These are phyloP conservation scores for Limnephilus auricula DNA, from an alignment of 2,888 invertebrate genomes.

Conservation along the genomic window DNA sequence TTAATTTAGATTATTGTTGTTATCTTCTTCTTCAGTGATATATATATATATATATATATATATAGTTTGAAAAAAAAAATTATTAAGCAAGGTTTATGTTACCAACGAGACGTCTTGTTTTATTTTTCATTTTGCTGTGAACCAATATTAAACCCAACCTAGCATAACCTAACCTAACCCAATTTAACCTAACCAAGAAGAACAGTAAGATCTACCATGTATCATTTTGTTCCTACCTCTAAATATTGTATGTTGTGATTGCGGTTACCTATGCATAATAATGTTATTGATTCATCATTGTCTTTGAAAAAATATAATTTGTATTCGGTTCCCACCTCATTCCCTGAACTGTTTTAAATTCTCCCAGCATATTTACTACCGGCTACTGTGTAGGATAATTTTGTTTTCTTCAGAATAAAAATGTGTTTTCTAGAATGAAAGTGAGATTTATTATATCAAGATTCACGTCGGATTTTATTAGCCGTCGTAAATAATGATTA, in stretches of 20 bases:
- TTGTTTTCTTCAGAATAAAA: not conserved
- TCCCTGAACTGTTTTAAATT: conserved; percentile 1
- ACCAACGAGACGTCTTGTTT: no score
- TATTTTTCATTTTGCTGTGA: no score
- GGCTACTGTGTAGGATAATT: not conserved
- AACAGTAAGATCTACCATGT: not conserved
- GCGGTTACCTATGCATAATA: not conserved
- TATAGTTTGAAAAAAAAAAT: no score
- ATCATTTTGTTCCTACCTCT: not conserved
- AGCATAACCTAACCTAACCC: no score
- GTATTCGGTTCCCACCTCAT: conserved; percentile 7
- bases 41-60: no score
- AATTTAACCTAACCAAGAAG: not conserved
- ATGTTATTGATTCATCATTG: not conserved
- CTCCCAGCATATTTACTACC: not conserved
- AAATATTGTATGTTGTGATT: not conserved
- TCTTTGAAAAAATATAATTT: not conserved
- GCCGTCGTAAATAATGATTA: not conserved
- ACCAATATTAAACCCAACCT: no score
- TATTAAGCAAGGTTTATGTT: no score
- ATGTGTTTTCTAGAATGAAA: conserved; percentile 9
- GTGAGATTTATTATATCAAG: not conserved
- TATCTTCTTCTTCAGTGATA: no score
- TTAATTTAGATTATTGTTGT: no score
- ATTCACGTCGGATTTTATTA: not conserved